These are phyloP conservation scores for Odontocolon sp. DNA, from an alignment of 2,888 invertebrate species.

Conservation along the genomic window DNA sequence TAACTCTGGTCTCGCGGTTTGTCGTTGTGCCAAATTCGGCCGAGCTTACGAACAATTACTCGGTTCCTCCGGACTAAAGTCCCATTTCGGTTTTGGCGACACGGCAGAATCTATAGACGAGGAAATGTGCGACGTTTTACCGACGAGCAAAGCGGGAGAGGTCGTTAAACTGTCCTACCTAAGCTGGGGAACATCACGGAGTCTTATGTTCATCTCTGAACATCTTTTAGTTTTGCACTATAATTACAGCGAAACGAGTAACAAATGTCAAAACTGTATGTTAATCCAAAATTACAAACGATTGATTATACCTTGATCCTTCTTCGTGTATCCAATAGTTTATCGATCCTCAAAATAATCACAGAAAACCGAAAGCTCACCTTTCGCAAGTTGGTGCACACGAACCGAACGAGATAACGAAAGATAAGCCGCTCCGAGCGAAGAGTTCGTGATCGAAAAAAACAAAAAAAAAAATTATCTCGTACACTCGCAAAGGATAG, in stretches of 20 bases:
- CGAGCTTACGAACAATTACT: slow-evolving; percentile 52
- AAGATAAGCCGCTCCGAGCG: neutral
- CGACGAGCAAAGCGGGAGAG: slow-evolving; percentile 42
- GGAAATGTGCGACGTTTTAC: slow-evolving; percentile 23
- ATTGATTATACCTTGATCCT: slow-evolving; percentile 31
- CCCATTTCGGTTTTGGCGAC: slow-evolving; percentile 55
- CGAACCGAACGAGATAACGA: neutral
- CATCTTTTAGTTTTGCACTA: too few species aligned
- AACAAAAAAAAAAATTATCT: slow-evolving; percentile 6
- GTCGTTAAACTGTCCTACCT: slow-evolving; percentile 54
- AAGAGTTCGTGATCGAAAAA: neutral
- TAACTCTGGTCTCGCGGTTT: slow-evolving; percentile 15
- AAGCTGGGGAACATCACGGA: too few species aligned
- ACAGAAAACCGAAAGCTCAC: slow-evolving; percentile 32
- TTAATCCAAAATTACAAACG: neutral
- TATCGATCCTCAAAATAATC: slow-evolving; percentile 5
- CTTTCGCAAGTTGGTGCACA: slow-evolving; percentile 20
- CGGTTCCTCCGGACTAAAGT: slow-evolving; percentile 38
- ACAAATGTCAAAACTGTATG: neutral
- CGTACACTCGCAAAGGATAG: neutral
- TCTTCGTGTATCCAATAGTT: slow-evolving; percentile 25
- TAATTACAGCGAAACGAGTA: neutral
- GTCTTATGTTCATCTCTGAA: too few species aligned
- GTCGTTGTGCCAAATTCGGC: slow-evolving; percentile 58
- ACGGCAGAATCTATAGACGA: slow-evolving; percentile 34